These are phyloP conservation scores for Melanogrammus aeglefinus DNA, from an alignment of 2,797 vertebrate genomes.

Conservation along the genomic window DNA sequence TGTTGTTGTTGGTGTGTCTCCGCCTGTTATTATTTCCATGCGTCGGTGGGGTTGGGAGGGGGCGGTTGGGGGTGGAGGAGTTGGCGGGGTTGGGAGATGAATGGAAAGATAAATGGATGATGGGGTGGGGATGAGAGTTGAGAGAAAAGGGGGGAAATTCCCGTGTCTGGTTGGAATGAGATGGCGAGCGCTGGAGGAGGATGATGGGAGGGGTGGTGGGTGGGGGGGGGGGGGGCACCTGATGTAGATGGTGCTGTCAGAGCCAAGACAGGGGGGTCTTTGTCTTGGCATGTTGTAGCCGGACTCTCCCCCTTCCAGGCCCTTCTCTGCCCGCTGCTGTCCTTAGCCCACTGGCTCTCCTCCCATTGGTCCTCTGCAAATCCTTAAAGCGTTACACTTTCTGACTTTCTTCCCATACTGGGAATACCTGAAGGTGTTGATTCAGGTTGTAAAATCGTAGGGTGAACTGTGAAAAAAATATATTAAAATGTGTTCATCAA, in stretches of 20 bases:
- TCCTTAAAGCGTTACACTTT: background rate
- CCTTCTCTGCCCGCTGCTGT: conserved; percentile 29
- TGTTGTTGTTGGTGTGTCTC: conserved; percentile 54
- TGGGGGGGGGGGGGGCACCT: conserved; percentile 46
- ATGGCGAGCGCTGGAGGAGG: conserved; percentile 50
- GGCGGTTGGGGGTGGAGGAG: background rate
- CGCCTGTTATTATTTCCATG: conserved; percentile 75
- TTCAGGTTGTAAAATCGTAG: background rate
- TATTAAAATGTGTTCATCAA: no score
- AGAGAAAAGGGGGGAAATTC: conserved; percentile 61
- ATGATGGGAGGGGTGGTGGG: conserved; percentile 41
- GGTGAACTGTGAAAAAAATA: background rate
- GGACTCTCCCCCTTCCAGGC: conserved; percentile 63
- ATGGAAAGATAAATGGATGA: conserved; percentile 71
- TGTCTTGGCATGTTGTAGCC: conserved; percentile 74
- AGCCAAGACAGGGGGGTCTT: conserved; percentile 67
- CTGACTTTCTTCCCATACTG: background rate
- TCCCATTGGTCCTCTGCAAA: conserved; percentile 36
- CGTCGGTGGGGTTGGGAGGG: conserved; percentile 24
- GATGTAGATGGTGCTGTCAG: conserved; percentile 74
- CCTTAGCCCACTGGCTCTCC: conserved; percentile 48
- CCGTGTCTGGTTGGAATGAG: conserved; percentile 70
- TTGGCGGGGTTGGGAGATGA: conserved; percentile 48
- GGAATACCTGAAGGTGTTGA: background rate
- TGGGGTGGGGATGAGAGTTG: conserved; percentile 38